Evolutionary conservation across 2,888 invertebrate genomes (phyloP), one percentile per base, ranked within the genome.

Genomic region (Parapristionchus giblindavisi): DNA sequence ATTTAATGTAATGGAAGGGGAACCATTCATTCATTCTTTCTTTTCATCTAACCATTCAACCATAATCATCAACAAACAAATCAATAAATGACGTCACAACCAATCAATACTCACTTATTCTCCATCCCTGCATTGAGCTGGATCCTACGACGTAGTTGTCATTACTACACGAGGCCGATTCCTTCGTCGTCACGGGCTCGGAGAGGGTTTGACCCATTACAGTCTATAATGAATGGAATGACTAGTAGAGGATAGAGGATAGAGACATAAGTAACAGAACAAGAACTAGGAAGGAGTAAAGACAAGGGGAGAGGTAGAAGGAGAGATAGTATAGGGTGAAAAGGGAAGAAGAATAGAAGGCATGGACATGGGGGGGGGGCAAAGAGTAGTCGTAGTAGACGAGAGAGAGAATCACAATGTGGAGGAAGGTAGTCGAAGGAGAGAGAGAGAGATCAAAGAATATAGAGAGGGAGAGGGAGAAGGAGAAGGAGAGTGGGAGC

Each of bases 111-210:
- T 74, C 88, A 91, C 94, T 94, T 76, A 96, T 93, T 79, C 99
- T 91, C 99, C 99, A 99, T 89, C 99, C 99, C 90, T 99, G 99
- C 98, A 99, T 99, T 88, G 94, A 96, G 29, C 96, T 96, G 1
- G 96, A 94, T n/a, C 95, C 98, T 5, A 99, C 95, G 40, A 81
- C 77, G 80, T 83, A 86, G 11, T 68, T 75, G 32, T 77, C 75
- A 74, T 85, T 85, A 34, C 78, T 83, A 71, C 85, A 85, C 14
- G 82, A 82, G 34, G 89, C 88, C 52, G 81, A 80, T 54, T 81
- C 80, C 74, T 91, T 91, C 43, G 89, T 89, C 21, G 97, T 97
- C 81, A 97, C 93, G 58, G 98, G 98, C 90, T 98, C 97, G 77
- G 96, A 95, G 80, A 99, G 91, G 85, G 96, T 96, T 90, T 97